Conservation (phyloP, 2,797 vertebrate species). For the Antrozous pallidus region DNA sequence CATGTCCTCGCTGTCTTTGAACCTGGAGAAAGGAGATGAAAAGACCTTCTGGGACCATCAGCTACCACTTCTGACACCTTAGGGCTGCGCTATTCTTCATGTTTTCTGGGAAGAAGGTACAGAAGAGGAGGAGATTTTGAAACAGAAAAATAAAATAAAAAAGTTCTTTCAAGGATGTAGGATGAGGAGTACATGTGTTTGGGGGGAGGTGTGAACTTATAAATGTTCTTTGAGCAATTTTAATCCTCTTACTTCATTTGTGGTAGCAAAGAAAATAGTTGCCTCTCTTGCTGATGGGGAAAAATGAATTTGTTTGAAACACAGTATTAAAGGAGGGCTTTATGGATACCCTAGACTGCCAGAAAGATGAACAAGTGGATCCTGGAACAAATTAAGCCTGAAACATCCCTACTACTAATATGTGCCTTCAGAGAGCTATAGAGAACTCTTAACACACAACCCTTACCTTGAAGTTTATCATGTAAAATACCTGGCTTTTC, state of each 20-base stretch:
- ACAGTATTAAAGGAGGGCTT: neutral
- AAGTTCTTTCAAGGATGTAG: neutral
- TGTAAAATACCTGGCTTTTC: constrained; percentile 27
- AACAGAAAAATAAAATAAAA: neutral
- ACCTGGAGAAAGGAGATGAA: neutral
- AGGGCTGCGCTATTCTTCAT: neutral
- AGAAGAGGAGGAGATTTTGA: neutral
- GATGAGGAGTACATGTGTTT: no score
- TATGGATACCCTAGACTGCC: neutral
- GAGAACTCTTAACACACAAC: neutral
- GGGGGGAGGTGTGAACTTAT: neutral
- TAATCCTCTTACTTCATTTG: neutral
- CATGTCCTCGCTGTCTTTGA: neutral
- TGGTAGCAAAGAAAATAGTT: neutral
- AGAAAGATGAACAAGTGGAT: neutral
- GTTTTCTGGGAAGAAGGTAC: neutral
- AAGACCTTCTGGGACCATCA: accelerated
- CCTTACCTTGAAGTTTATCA: constrained; percentile 25
- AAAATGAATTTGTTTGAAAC: neutral
- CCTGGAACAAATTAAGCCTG: neutral
- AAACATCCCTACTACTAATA: neutral
- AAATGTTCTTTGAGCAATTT: neutral
- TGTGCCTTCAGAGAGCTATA: neutral
- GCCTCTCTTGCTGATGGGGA: neutral
- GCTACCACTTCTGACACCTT: neutral